Conservation (phyloP, 2,113 vertebrate species). For the Mesoclemmys tuberculata region DNA sequence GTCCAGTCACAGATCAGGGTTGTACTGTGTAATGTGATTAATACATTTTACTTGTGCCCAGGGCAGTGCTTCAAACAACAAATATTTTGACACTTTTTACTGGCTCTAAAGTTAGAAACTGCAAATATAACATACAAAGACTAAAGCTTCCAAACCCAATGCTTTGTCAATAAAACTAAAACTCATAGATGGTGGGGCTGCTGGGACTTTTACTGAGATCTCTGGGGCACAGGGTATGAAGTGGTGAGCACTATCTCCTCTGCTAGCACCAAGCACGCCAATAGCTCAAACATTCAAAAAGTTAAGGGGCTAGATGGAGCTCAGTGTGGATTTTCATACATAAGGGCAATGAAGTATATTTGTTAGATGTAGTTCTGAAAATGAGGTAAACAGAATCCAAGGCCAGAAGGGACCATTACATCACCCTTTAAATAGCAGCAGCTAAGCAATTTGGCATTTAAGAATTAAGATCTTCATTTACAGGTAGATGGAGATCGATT, state of each 20-base stretch:
- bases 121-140: background rate
- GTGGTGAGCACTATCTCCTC: background rate
- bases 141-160: background rate
- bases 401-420: background rate
- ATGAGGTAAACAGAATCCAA: background rate
- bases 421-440: background rate
- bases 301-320: background rate
- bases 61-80: slow-evolving; percentile 16
- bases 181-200: background rate
- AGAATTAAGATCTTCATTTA: background rate
- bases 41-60: background rate
- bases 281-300: accelerated
- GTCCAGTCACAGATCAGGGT: background rate
- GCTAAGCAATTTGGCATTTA: background rate
- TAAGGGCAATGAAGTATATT: background rate
- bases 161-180: background rate
- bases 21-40: background rate
- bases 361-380: background rate
- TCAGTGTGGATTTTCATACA: background rate
- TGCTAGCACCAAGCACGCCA: accelerated
- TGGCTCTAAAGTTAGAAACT: slow-evolving; percentile 9
- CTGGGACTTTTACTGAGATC: background rate
- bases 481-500: background rate
- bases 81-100: background rate
- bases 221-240: background rate